Conservation (phyloP, 35 echinoderm and acorn worm species). For the Lytechinus pictus region DNA sequence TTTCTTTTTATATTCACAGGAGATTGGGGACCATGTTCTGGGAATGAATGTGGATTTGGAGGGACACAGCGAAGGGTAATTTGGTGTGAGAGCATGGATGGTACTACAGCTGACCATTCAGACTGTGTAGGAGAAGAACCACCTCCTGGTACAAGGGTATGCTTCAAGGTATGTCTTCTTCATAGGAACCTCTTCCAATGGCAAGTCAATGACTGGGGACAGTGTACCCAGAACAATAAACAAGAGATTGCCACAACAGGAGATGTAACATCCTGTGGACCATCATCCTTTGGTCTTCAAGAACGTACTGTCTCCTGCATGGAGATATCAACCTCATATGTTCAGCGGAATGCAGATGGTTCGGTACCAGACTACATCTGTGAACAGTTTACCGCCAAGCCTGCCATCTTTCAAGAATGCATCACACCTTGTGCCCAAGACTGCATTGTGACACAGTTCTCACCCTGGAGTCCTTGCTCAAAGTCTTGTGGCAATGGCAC, state of each 20-base stretch:
- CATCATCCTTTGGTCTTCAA: conserved; percentile 70
- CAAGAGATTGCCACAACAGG: conserved; percentile 24
- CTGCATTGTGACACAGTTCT: conserved; percentile 84
- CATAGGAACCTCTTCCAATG: conserved; percentile 86
- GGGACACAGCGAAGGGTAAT: conserved; percentile 57
- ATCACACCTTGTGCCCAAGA: conserved; percentile 86
- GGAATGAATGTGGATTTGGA: conserved; percentile 70
- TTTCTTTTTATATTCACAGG: conserved; percentile 52
- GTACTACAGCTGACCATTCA: conserved; percentile 35
- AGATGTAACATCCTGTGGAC: conserved; percentile 64
- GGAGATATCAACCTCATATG: conserved; percentile 70
- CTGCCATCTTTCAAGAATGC: conserved; percentile 64
- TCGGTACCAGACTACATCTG: conserved; percentile 76
- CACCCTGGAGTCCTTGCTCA: conserved; percentile 79
- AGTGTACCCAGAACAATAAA: conserved; percentile 57
- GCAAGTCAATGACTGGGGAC: conserved; percentile 80
- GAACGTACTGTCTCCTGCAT: conserved; percentile 77
- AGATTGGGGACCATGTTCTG: conserved; percentile 74
- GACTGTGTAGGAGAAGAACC: conserved; percentile 57
- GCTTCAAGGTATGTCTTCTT: conserved; percentile 89
- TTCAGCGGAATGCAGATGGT: conserved; percentile 64
- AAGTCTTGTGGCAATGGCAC: conserved; percentile 95
- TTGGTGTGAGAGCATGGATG: conserved; percentile 65
- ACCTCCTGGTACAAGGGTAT: conserved; percentile 55
- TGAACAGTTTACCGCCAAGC: conserved; percentile 71